These are phyloP conservation scores for Galaxias olidus DNA, from an alignment of 2,797 vertebrate genomes.

Conservation along the genomic window DNA sequence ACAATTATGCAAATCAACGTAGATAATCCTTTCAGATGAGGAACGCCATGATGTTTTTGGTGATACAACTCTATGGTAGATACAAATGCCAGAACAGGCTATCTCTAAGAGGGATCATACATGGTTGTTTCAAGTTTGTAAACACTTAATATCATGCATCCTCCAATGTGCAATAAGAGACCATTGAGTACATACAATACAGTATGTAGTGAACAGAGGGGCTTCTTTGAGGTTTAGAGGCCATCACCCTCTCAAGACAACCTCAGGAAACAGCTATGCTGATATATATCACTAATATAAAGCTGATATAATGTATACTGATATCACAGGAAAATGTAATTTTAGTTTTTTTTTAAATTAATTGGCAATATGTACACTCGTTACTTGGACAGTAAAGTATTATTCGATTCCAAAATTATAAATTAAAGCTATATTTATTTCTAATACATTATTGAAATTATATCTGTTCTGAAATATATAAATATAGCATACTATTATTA, in stretches of 20 bases:
- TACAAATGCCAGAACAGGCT: no score
- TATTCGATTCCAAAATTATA: conserved; percentile 79
- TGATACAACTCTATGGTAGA: conserved; percentile 63
- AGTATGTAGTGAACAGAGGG: conserved; percentile 69
- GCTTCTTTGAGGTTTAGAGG: conserved; percentile 55
- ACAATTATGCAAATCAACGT: conserved; percentile 31
- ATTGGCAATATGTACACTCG: conserved; percentile 84
- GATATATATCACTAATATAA: no score
- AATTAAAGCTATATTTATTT: conserved; percentile 78
- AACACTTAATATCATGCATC: conserved; percentile 81
- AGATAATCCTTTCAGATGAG: conserved; percentile 38
- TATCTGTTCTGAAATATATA: conserved; percentile 81
- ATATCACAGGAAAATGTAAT: no score
- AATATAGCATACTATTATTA: conserved; percentile 83
- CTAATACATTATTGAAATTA: conserved; percentile 81
- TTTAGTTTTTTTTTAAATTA: conserved; percentile 63
- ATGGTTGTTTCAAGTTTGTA: conserved; percentile 77
- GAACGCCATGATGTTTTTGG: conserved; percentile 47
- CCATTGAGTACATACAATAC: conserved; percentile 64
- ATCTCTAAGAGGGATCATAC: conserved; percentile 59
- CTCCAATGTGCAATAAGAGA: conserved; percentile 77
- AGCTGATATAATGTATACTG: no score
- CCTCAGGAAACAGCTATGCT: conserved; percentile 45
- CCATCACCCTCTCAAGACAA: conserved; percentile 28
- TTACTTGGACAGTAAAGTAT: conserved; percentile 61